Conservation (phyloP, 2,797 vertebrate genomes). For the Hafferia zeledoni region DNA sequence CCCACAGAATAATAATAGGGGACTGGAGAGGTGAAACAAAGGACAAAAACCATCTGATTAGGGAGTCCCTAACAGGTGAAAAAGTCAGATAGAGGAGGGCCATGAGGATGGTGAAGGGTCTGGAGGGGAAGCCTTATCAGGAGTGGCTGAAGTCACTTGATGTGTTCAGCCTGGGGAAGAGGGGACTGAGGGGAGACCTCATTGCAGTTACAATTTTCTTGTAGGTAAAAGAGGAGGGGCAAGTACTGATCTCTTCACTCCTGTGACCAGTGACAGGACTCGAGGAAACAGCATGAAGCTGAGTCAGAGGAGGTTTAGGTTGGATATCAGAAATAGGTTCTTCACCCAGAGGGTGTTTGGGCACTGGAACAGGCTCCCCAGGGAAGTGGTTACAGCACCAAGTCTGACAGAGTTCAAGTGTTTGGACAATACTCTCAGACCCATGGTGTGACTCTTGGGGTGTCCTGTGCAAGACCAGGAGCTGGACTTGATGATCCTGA, state of each 20-base stretch:
- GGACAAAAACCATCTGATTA: not conserved
- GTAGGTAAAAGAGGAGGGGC: too few relatives aligned
- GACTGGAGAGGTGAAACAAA: not conserved
- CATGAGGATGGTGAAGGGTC: not conserved
- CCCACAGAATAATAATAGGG: not conserved
- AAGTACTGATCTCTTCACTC: not conserved
- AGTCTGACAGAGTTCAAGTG: not conserved
- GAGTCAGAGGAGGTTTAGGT: not conserved
- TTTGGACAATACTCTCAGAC: not conserved
- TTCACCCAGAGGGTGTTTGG: not conserved
- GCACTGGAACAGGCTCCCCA: not conserved
- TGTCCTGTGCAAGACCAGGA: not conserved
- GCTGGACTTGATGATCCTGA: not conserved
- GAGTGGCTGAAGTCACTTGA: not conserved
- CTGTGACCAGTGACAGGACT: not conserved
- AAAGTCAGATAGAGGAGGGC: not conserved
- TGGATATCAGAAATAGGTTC: not conserved
- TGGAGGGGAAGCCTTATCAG: not conserved
- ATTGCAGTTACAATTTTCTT: accelerated
- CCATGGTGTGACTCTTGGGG: not conserved
- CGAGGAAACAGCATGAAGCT: not conserved
- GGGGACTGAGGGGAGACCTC: not conserved
- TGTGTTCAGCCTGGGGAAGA: not conserved
- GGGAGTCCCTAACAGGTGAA: not conserved
- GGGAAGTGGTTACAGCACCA: not conserved